phyloP scores from a whole-genome alignment of 2,888 invertebrate species.

The Rhagium mordax region DNA sequence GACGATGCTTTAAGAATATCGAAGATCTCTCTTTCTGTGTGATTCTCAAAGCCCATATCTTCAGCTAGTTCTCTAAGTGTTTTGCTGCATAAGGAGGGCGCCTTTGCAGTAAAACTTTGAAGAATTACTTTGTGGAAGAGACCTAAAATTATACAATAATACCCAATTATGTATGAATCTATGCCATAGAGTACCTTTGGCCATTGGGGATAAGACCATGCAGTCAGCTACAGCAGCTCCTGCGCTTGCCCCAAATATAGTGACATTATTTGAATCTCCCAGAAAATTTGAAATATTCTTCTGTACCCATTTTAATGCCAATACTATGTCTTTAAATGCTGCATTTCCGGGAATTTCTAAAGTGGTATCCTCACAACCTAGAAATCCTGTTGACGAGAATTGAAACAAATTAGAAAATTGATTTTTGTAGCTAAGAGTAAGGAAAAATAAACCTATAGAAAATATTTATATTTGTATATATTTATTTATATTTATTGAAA shows the following conservation, averaged over 20 bases:
- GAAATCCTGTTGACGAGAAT: slow-evolving; percentile 62
- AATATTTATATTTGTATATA: no score
- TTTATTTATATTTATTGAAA: no score
- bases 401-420: not conserved
- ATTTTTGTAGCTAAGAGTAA: no score
- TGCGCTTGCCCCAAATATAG: slow-evolving; percentile 73
- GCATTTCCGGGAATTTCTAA: slow-evolving; percentile 72
- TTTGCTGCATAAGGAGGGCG: not conserved
- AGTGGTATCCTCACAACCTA: slow-evolving; percentile 69
- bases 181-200: slow-evolving; percentile 61
- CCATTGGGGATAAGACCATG: slow-evolving; percentile 70
- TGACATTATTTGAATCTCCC: slow-evolving; percentile 65
- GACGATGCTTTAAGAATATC: slow-evolving; percentile 64
- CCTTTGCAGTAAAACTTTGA: not conserved
- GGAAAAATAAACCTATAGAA: no score
- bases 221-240: slow-evolving; percentile 71
- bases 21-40: slow-evolving; percentile 63
- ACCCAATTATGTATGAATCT: not conserved
- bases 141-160: slow-evolving; percentile 47
- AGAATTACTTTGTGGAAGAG: slow-evolving; percentile 39
- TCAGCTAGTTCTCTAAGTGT: slow-evolving; percentile 2
- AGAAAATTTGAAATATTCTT: slow-evolving; percentile 67
- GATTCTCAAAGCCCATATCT: slow-evolving; percentile 55
- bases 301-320: slow-evolving; percentile 72
- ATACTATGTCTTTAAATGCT: slow-evolving; percentile 72